Conservation (phyloP, 2,888 invertebrate genomes). For the Sericinus montela region DNA sequence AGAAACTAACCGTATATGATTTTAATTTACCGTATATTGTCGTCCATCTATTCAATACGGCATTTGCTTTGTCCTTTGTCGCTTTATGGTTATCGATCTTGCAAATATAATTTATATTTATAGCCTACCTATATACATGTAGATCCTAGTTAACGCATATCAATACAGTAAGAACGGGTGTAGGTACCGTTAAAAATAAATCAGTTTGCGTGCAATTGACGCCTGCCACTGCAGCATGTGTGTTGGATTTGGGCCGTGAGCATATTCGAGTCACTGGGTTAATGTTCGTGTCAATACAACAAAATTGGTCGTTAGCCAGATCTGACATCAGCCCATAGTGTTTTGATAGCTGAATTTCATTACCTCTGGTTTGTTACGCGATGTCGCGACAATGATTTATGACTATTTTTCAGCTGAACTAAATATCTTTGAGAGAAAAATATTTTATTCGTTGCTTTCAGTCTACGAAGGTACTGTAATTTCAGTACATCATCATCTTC, state of each 20-base stretch:
- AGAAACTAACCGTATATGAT: no score
- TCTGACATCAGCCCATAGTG: neutral
- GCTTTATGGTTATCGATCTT: no score
- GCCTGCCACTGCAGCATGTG: slow-evolving; percentile 2
- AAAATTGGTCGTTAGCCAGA: slow-evolving; percentile 12
- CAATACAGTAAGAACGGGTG: neutral
- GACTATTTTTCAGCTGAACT: neutral
- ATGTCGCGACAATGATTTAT: neutral
- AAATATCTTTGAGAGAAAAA: no score
- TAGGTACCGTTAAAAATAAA: slow-evolving; percentile 17
- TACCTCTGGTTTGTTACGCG: slow-evolving; percentile 1
- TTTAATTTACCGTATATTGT: no score
- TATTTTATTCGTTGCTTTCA: no score
- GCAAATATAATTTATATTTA: neutral
- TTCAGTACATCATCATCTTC: no score
- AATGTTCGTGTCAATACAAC: slow-evolving; percentile 15
- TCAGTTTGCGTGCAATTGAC: slow-evolving; percentile 5
- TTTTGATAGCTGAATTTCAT: slow-evolving; percentile 11
- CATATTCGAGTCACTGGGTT: slow-evolving; percentile 16
- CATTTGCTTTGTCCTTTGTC: no score
- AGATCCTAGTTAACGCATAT: neutral
- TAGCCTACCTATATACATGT: no score
- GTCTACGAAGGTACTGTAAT: no score
- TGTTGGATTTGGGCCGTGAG: slow-evolving; percentile 5
- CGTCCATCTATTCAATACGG: no score